A percentile compares a stretch with the other conserved stretches of the same genome.
These are phyloP conservation scores for Carassius carassius DNA, from an alignment of 2,113 vertebrate genomes.

Conservation along the genomic window DNA sequence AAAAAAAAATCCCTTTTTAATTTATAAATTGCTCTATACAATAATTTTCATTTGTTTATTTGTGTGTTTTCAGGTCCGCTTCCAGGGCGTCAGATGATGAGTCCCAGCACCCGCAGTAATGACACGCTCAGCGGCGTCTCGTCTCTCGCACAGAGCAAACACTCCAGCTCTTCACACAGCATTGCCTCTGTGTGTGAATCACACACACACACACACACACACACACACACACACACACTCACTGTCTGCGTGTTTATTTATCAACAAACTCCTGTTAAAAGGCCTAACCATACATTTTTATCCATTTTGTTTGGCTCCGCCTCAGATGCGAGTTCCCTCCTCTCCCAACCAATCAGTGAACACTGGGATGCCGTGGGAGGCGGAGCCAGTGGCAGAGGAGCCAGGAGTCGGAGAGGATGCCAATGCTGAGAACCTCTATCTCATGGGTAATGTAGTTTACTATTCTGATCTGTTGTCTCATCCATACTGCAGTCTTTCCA, in stretches of 20 bases:
- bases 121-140: conserved; percentile 95
- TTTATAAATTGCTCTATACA: neutral
- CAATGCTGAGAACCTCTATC: conserved; percentile 91
- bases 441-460: conserved; percentile 79
- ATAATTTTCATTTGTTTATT: neutral
- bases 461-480: neutral
- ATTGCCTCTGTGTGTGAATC: conserved; percentile 84
- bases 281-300: neutral
- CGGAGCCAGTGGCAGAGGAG: conserved; percentile 79
- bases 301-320: neutral
- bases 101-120: conserved; percentile 91
- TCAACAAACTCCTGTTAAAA: neutral
- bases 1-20: neutral
- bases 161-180: conserved; percentile 92
- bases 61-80: conserved; percentile 62
- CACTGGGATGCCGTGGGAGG: conserved; percentile 81
- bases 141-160: conserved; percentile 92
- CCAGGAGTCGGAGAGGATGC: conserved; percentile 76
- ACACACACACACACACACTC: neutral
- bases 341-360: conserved; percentile 82
- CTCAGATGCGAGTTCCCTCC: conserved; percentile 69
- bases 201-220: neutral
- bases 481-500: neutral
- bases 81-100: conserved; percentile 84
- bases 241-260: neutral